These are phyloP conservation scores for Labrus mixtus DNA, from an alignment of 2,113 vertebrate species.

Conservation along the genomic window DNA sequence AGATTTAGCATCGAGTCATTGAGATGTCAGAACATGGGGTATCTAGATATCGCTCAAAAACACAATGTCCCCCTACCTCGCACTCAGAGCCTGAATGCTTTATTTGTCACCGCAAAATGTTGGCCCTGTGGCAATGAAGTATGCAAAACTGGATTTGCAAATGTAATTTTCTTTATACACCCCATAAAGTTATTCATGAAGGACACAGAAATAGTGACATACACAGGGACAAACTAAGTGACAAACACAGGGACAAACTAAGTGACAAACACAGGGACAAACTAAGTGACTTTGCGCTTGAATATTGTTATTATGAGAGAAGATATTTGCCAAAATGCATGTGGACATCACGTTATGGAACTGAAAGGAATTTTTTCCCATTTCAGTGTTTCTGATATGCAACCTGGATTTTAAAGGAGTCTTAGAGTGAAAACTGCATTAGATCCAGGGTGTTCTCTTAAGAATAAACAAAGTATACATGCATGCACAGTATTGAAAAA, in stretches of 20 bases:
- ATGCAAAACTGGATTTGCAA: slow-evolving; percentile 65
- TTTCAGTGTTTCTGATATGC: slow-evolving; percentile 17
- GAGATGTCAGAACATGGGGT: not conserved
- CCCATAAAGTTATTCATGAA: not conserved
- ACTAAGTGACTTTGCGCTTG: not conserved
- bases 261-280: not conserved
- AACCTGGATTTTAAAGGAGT: not conserved
- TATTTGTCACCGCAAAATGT: not conserved
- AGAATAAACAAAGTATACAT: not conserved
- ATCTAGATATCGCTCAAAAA: not conserved
- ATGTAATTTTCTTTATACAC: not conserved
- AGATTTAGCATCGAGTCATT: not conserved
- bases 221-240: not conserved
- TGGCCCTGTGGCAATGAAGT: slow-evolving; percentile 29
- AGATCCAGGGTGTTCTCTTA: not conserved
- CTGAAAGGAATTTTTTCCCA: not conserved
- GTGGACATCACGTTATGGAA: slow-evolving; percentile 18
- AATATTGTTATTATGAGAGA: not conserved
- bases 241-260: no score
- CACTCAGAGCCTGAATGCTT: not conserved
- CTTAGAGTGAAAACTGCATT: not conserved
- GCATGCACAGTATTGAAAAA: not conserved
- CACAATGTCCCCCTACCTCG: not conserved
- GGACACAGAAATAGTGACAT: not conserved
- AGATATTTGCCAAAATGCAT: not conserved